Conservation (phyloP, 2,888 invertebrate species). For the Diachrysia chrysitis region DNA sequence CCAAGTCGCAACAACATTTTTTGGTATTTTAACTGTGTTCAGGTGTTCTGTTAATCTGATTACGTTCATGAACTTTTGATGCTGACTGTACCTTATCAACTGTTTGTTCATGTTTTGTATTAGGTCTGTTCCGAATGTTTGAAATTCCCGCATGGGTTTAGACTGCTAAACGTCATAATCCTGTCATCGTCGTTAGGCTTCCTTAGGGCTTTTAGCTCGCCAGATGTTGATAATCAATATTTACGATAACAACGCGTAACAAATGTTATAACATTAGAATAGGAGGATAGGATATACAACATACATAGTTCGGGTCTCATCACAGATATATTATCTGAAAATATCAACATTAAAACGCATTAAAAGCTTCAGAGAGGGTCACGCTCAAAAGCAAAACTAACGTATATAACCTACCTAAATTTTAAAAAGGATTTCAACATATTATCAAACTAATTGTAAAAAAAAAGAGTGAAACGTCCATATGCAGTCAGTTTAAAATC, state of each 20-base stretch:
- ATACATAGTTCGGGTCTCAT: neutral
- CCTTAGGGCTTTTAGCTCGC: neutral
- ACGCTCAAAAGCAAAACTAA: neutral
- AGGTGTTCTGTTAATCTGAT: no score
- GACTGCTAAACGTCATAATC: neutral
- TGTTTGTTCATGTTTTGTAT: slow-evolving; percentile 1
- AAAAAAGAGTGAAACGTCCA: slow-evolving; percentile 39
- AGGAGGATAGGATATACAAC: neutral
- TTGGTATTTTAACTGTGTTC: no score
- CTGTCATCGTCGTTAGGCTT: slow-evolving; percentile 4
- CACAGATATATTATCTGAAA: neutral
- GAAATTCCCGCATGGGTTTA: neutral
- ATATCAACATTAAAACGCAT: no score
- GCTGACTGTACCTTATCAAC: neutral
- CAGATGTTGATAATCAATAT: slow-evolving; percentile 3
- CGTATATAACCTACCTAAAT: slow-evolving; percentile 2
- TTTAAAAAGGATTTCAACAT: neutral
- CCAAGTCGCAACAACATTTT: no score
- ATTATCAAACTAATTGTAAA: slow-evolving; percentile 26
- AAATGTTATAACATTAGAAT: neutral
- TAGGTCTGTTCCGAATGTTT: neutral
- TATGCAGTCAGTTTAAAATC: slow-evolving; percentile 48
- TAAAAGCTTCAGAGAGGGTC: no score
- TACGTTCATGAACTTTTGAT: no score
- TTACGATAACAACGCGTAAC: neutral